These are phyloP conservation scores for Siphlonurus alternatus DNA, from an alignment of 2,888 invertebrate species.

Conservation along the genomic window DNA sequence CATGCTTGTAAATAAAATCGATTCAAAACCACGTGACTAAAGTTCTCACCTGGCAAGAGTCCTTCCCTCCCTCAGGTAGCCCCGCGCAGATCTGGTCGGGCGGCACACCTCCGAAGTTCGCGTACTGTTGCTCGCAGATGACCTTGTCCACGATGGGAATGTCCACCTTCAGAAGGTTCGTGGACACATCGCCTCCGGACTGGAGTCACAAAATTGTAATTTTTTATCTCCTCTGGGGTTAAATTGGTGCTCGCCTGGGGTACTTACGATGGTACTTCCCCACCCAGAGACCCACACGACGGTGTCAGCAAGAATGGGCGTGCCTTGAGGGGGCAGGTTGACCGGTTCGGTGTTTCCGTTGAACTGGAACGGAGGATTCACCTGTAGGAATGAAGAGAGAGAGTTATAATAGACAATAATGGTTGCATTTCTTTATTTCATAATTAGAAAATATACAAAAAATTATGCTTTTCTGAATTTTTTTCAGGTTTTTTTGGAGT, in stretches of 20 bases:
- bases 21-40: too few species aligned
- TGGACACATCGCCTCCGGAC: constrained; percentile 18
- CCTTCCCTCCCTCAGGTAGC: constrained; percentile 48
- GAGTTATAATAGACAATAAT: too few species aligned
- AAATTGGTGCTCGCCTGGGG: too few species aligned
- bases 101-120: constrained; percentile 36
- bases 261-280: constrained; percentile 22
- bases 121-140: constrained; percentile 33
- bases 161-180: constrained; percentile 31
- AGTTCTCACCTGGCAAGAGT: constrained; percentile 34
- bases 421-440: too few species aligned
- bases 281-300: constrained; percentile 20
- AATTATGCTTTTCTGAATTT: too few species aligned
- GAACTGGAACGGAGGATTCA: too few species aligned
- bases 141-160: constrained; percentile 35
- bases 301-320: constrained; percentile 13
- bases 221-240: too few species aligned
- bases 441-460: too few species aligned
- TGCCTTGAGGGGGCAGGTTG: constrained; percentile 48
- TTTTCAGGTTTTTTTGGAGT: too few species aligned
- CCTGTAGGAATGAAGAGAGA: too few species aligned
- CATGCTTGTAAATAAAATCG: too few species aligned
- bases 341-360: constrained; percentile 54
- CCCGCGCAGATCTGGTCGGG: constrained; percentile 71
- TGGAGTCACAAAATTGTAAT: too few species aligned